Conservation (phyloP, 2,113 vertebrate species). For the Megaptera novaeangliae region DNA sequence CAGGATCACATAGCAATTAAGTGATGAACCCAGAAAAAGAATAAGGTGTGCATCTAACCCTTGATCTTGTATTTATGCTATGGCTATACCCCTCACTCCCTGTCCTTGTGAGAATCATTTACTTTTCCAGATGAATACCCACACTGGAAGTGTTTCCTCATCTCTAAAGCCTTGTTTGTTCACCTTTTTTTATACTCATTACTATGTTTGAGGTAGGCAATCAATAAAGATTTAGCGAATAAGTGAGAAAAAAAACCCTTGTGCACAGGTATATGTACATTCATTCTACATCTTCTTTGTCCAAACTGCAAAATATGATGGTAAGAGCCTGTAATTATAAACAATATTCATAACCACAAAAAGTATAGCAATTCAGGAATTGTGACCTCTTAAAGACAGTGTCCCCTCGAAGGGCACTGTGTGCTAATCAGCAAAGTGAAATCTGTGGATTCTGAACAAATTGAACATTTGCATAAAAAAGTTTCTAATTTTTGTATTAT, state of each 20-base stretch:
- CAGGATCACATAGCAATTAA: neutral
- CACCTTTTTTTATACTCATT: neutral
- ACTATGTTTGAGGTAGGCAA: neutral
- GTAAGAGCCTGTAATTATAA: neutral
- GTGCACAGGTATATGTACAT: neutral
- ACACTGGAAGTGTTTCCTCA: neutral
- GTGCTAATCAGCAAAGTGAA: constrained; percentile 30
- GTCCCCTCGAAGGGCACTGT: neutral
- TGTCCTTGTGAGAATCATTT: neutral
- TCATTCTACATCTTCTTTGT: neutral
- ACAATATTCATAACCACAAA: neutral
- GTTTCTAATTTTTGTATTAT: constrained; percentile 72
- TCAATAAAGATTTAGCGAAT: neutral
- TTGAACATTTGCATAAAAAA: constrained; percentile 68
- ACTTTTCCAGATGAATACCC: neutral
- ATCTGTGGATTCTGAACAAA: constrained; percentile 37
- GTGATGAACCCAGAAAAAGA: neutral
- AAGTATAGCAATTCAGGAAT: neutral
- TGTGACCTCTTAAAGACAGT: neutral
- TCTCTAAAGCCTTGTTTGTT: neutral
- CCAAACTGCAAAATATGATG: neutral
- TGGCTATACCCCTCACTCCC: too few species aligned
- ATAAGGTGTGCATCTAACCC: too few species aligned
- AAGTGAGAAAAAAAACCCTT: neutral
- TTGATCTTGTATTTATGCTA: neutral